These are phyloP conservation scores for Drosophila seguyi DNA, from an alignment of 1,140 invertebrate genomes.

Conservation along the genomic window DNA sequence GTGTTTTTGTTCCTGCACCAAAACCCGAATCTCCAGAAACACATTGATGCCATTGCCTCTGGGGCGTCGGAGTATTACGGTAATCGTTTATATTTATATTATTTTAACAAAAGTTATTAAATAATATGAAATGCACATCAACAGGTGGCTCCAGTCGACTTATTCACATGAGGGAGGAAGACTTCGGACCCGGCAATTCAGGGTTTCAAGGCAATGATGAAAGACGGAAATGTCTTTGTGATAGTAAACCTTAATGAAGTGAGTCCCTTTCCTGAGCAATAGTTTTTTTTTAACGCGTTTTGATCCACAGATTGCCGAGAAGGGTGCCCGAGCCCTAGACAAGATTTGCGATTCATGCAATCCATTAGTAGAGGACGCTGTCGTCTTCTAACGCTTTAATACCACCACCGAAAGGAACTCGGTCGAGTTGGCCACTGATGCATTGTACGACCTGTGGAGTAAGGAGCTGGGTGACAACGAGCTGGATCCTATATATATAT, in stretches of 20 bases:
- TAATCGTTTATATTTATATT: conserved; percentile 4
- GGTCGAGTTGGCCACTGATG: conserved; percentile 42
- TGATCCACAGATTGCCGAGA: conserved; percentile 59
- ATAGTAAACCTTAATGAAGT: conserved; percentile 76
- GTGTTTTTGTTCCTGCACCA: conserved; percentile 69
- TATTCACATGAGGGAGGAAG: conserved; percentile 59
- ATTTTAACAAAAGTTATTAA: not conserved
- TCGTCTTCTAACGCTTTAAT: conserved; percentile 66
- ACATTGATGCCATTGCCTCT: conserved; percentile 57
- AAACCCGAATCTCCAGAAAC: conserved; percentile 23
- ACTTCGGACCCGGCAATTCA: conserved; percentile 64
- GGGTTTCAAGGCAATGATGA: conserved; percentile 64
- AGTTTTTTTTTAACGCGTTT: too few species aligned
- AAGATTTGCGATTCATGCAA: conserved; percentile 72
- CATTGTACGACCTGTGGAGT: conserved; percentile 62
- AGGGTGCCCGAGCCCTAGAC: conserved; percentile 69
- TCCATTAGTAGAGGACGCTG: conserved; percentile 63
- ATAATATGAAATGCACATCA: not conserved
- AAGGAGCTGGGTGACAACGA: conserved; percentile 51
- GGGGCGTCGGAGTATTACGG: conserved; percentile 70
- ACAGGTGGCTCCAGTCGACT: conserved; percentile 35
- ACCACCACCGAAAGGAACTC: conserved; percentile 8
- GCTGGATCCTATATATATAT: conserved; percentile 66
- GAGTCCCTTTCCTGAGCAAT: conserved; percentile 19
- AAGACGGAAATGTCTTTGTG: conserved; percentile 72